Conservation (phyloP, 2,113 vertebrate genomes). For the Columba janthina region DNA sequence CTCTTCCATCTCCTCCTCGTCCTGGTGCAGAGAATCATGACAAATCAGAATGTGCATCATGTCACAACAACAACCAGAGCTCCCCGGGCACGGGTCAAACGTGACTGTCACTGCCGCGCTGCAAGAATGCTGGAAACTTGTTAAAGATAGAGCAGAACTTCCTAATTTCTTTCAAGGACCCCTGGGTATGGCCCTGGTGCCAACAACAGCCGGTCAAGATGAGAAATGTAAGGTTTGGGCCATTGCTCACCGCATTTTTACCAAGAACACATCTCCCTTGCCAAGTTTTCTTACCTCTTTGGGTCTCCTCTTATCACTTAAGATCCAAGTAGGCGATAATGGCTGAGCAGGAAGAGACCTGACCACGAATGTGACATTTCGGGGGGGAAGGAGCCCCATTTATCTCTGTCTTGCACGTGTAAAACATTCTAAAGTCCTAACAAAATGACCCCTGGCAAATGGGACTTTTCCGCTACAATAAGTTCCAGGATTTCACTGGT, state of each 20-base stretch:
- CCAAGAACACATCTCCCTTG: background rate
- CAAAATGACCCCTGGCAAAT: background rate
- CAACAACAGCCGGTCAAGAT: background rate
- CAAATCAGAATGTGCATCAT: background rate
- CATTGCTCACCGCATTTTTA: background rate
- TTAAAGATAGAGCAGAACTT: background rate
- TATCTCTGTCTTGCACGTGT: background rate
- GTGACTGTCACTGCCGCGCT: rapidly evolving
- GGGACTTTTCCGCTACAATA: background rate
- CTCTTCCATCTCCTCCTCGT: slow-evolving; percentile 97
- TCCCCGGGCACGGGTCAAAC: rapidly evolving
- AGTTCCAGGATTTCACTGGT: background rate
- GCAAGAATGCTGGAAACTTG: background rate
- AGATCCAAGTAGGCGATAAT: rapidly evolving
- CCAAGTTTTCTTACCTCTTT: background rate
- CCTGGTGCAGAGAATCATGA: slow-evolving; percentile 72
- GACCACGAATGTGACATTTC: background rate
- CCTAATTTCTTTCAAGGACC: background rate
- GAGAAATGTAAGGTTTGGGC: background rate
- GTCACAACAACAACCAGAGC: background rate
- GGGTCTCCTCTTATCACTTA: background rate
- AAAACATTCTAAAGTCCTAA: background rate
- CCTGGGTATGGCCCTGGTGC: too few species aligned
- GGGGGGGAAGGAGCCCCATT: background rate
- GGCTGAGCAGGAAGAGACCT: background rate